Evolutionary conservation across 2,113 vertebrate species (phyloP).

Genomic region (Acrocephalus kingi): DNA sequence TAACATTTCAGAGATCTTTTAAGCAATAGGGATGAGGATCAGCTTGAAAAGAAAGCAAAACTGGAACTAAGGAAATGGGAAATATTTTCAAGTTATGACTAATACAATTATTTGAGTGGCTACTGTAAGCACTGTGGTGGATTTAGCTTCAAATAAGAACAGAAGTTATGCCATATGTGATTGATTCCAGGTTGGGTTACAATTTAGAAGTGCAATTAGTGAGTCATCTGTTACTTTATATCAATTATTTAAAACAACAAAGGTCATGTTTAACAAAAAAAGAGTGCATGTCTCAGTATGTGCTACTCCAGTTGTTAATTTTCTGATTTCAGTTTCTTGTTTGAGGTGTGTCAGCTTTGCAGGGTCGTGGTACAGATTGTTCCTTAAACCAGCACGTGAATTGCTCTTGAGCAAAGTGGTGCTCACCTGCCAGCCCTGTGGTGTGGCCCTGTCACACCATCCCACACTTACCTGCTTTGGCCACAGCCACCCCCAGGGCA

Average conservation of each 20-base stretch:
- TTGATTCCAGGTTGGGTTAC: slow-evolving; percentile 58
- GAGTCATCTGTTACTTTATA: slow-evolving; percentile 55
- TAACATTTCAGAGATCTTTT: background rate
- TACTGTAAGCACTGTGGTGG: background rate
- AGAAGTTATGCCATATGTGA: slow-evolving; percentile 30
- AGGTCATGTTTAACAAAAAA: slow-evolving; percentile 35
- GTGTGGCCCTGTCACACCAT: background rate
- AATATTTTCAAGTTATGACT: slow-evolving; percentile 50
- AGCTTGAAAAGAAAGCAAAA: slow-evolving; percentile 35
- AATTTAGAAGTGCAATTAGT: slow-evolving; percentile 46
- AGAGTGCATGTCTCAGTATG: background rate
- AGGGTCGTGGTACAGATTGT: background rate
- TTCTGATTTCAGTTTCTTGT: background rate
- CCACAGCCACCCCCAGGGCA: background rate
- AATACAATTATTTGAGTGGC: slow-evolving; percentile 43
- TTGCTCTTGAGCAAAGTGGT: accelerated
- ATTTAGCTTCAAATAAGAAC: slow-evolving; percentile 24
- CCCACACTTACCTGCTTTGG: background rate
- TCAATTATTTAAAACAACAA: slow-evolving; percentile 53
- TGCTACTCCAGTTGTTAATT: background rate
- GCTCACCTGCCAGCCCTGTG: background rate
- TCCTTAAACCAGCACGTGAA: background rate
- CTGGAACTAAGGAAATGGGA: slow-evolving; percentile 31
- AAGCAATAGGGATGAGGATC: background rate
- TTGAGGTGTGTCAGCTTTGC: background rate